Evolutionary conservation across 2,888 invertebrate species (phyloP).

Genomic region (Machimus atricapillus): DNA sequence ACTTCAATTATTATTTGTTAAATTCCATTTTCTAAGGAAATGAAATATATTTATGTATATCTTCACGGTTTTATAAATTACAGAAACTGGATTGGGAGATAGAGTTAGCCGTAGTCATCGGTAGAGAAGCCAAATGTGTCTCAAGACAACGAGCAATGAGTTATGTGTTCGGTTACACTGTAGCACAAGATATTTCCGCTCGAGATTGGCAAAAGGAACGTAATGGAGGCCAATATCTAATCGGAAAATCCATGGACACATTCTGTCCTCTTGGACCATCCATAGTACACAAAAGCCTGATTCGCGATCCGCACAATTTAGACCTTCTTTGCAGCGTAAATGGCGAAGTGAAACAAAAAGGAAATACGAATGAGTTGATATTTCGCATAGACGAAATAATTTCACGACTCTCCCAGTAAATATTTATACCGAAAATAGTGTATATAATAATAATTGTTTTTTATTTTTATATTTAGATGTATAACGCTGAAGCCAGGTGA

Average conservation of each 20-base stretch:
- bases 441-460: not conserved
- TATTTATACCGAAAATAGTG: not conserved
- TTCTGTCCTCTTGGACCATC: conserved; percentile 90
- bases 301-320: conserved; percentile 75
- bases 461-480: conserved; percentile 65
- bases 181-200: conserved; percentile 87
- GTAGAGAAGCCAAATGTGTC: conserved; percentile 75
- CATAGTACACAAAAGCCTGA: conserved; percentile 77
- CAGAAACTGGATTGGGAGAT: conserved; percentile 90
- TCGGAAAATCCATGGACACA: conserved; percentile 85
- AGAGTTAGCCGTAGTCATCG: conserved; percentile 84
- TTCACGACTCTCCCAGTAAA: conserved; percentile 75
- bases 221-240: conserved; percentile 80
- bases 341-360: conserved; percentile 77
- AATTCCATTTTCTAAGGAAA: no score
- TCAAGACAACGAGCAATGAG: conserved; percentile 72
- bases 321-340: conserved; percentile 78
- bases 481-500: conserved; percentile 86
- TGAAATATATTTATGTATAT: no score
- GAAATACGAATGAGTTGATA: conserved; percentile 80
- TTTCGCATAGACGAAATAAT: conserved; percentile 81
- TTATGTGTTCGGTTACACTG: conserved; percentile 83
- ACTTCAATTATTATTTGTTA: no score
- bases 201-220: conserved; percentile 85
- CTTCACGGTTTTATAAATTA: conserved; percentile 46